Evolutionary conservation across 2,797 vertebrate genomes (phyloP).

Genomic region (Poliocrania exsul): DNA sequence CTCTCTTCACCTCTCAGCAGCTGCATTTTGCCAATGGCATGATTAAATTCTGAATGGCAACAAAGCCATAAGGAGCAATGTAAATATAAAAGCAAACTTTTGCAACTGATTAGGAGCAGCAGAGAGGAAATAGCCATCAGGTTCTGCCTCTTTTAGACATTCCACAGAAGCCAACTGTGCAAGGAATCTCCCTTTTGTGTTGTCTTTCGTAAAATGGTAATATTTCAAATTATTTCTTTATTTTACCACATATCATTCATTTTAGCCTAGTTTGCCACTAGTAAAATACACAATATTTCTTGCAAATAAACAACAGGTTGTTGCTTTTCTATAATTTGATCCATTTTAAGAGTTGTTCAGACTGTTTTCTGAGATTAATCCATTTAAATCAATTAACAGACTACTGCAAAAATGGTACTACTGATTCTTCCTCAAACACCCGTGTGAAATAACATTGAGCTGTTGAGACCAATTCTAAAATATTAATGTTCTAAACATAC

Average conservation of each 20-base stretch:
- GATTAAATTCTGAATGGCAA: neutral
- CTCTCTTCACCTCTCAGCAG: neutral
- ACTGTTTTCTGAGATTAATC: neutral
- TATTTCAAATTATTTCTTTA: neutral
- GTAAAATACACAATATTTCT: neutral
- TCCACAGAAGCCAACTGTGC: neutral
- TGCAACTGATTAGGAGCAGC: neutral
- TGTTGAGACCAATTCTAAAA: neutral
- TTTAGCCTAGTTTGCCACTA: neutral
- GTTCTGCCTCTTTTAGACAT: neutral
- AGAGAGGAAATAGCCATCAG: neutral
- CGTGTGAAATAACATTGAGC: neutral
- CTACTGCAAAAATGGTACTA: neutral
- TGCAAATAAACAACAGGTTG: neutral
- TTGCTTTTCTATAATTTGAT: neutral
- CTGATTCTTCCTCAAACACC: neutral
- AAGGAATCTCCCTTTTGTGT: neutral
- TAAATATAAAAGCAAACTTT: neutral
- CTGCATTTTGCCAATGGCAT: neutral
- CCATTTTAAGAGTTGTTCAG: neutral
- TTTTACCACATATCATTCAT: neutral
- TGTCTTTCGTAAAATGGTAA: neutral
- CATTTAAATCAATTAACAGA: neutral
- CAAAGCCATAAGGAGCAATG: neutral
- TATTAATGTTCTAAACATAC: neutral